Conservation (phyloP, 1,140 invertebrate genomes). For the Antheraea mylitta region DNA sequence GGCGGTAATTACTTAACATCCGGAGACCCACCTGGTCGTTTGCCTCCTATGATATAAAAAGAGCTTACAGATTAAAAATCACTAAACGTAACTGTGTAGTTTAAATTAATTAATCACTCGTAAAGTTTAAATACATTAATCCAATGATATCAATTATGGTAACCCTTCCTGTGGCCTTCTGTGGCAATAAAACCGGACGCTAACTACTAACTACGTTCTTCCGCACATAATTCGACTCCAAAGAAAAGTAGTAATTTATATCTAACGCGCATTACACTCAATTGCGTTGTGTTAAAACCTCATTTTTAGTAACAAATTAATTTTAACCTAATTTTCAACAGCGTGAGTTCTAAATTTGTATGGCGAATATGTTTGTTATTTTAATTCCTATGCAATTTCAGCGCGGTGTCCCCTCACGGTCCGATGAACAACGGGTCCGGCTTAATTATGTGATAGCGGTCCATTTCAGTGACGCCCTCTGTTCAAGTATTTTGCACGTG, state of each 20-base stretch:
- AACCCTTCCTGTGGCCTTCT: constrained; percentile 23
- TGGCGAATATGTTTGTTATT: constrained; percentile 20
- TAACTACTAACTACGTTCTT: constrained; percentile 44
- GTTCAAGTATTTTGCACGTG: constrained; percentile 32
- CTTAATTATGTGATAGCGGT: constrained; percentile 51
- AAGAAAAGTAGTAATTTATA: constrained; percentile 49
- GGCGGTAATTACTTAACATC: no score
- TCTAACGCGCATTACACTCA: constrained; percentile 40
- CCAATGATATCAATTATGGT: constrained; percentile 24
- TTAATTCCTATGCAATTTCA: constrained; percentile 35
- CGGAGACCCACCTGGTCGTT: no score
- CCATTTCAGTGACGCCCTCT: constrained; percentile 38
- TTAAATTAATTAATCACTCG: background rate
- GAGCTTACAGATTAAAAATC: background rate
- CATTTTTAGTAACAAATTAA: background rate
- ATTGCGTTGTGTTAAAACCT: constrained; percentile 27
- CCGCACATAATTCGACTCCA: constrained; percentile 37
- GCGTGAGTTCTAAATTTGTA: constrained; percentile 12
- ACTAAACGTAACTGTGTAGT: background rate
- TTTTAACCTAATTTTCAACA: background rate
- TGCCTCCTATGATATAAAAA: no score
- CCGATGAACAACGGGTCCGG: constrained; percentile 38
- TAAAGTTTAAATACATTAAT: constrained; percentile 11
- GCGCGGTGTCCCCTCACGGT: constrained; percentile 39
- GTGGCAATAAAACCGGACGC: constrained; percentile 31